phyloP scores from a whole-genome alignment of 2,113 vertebrate genomes.

The Takifugu flavidus region DNA sequence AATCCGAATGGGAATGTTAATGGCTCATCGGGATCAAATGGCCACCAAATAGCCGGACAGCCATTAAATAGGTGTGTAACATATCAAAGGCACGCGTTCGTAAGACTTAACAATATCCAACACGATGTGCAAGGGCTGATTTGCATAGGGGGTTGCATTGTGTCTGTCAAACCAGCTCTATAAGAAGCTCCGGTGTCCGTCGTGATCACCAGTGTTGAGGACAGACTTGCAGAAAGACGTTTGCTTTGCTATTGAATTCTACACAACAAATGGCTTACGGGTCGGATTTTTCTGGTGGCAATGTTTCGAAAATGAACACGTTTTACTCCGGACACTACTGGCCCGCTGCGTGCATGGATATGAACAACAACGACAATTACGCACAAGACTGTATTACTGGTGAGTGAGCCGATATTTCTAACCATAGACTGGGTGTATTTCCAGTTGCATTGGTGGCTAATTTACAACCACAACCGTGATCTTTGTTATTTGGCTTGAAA shows the following conservation, averaged over 20 bases:
- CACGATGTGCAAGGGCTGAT: slow-evolving; percentile 3
- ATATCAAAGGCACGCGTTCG: slow-evolving; percentile 61
- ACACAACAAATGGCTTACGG: slow-evolving; percentile 31
- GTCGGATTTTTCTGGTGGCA: slow-evolving; percentile 21
- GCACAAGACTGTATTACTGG: slow-evolving; percentile 32
- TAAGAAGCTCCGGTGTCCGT: slow-evolving; percentile 31
- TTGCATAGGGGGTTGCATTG: background rate
- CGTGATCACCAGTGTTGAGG: background rate
- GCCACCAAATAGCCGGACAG: slow-evolving; percentile 37
- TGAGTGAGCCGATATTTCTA: slow-evolving; percentile 6
- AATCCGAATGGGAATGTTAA: slow-evolving; percentile 33
- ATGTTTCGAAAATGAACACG: slow-evolving; percentile 19
- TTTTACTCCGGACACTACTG: slow-evolving; percentile 40
- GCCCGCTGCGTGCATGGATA: slow-evolving; percentile 8
- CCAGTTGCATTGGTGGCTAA: too few species aligned
- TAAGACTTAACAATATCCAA: slow-evolving; percentile 15
- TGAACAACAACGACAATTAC: slow-evolving; percentile 13
- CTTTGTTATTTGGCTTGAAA: too few species aligned
- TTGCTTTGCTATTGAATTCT: background rate
- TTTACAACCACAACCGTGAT: too few species aligned
- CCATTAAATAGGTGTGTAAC: slow-evolving; percentile 19
- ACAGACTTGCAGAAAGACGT: background rate
- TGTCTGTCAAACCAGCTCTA: slow-evolving; percentile 19
- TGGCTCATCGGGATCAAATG: slow-evolving; percentile 46
- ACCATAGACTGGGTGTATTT: background rate